Evolutionary conservation across 2,797 vertebrate species (phyloP), one percentile per base, ranked within the genome.

Genomic region (Apogon hyalosoma): DNA sequence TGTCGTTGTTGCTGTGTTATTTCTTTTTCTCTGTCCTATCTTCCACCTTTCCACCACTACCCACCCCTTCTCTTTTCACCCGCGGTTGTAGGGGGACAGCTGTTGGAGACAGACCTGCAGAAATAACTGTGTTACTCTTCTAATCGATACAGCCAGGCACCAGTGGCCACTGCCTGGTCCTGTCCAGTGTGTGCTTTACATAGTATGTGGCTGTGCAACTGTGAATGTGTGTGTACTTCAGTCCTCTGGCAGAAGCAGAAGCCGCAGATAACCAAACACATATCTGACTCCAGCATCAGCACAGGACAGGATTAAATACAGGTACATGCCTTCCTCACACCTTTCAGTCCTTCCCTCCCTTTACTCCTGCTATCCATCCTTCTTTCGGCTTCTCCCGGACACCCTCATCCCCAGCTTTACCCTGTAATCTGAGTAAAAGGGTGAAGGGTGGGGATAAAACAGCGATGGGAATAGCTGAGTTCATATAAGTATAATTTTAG

Each of bases 61-160:
- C 21, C 1, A 8, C 41, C 15, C 16, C 15, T 70, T 21, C 59
- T 67, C 47, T 69, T 75, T 75, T 51, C 77, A 71, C 63, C 63
- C 1, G 1, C 52, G 16, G 76, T 73, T 77, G 82, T 69, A 41
- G 60, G 74, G 83, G 82, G 81, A 87, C 87, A 88, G 83, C 76
- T 86, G 86, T 79, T 77, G 73, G 82, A 86, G 86, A 85, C 87
- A 86, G 84, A 91, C 79, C 86, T 79, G 81, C 87, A 90, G 84
- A 88, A 90, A 92, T 91, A 92, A 90, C 90, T 83, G 79, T 91
- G 87, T 90, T 87, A 87, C 88, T 85, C 64, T 52, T 87, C 77
- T 76, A 90, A 93, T 93, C 92, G 67, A 93, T 92, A 82, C 54
- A 76, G 76, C 87, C 82, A 89, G 92, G 90, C 89, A 89, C 87